Evolutionary conservation across 1,140 invertebrate species (phyloP).

Genomic region (Belonocnema kinseyi): DNA sequence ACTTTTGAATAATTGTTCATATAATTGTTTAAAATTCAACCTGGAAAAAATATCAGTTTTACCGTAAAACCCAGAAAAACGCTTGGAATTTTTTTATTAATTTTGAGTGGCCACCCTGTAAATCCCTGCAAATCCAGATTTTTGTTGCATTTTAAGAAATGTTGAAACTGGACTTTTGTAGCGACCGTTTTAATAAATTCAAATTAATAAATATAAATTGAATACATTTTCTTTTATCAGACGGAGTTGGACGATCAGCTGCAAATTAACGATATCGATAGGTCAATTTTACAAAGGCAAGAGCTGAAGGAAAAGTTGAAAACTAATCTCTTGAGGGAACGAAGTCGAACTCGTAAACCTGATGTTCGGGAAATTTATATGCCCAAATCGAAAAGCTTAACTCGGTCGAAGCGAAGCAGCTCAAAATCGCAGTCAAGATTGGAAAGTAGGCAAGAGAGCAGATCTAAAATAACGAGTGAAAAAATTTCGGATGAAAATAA

Average conservation of each 20-base stretch:
- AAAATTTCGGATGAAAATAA: conserved; percentile 35
- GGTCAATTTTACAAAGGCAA: conserved; percentile 9
- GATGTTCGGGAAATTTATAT: conserved; percentile 10
- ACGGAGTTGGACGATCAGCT: not conserved
- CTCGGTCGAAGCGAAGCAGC: not conserved
- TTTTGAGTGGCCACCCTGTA: too few relatives aligned
- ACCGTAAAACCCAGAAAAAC: too few relatives aligned
- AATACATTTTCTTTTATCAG: conserved; percentile 16
- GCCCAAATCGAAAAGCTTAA: conserved; percentile 5
- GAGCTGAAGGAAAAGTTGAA: conserved; percentile 13
- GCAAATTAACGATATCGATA: not conserved
- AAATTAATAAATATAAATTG: conserved; percentile 31
- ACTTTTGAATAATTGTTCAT: too few relatives aligned
- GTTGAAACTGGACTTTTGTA: too few relatives aligned
- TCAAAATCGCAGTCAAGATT: conserved; percentile 11
- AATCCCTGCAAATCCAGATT: too few relatives aligned
- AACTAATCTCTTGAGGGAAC: conserved; percentile 24
- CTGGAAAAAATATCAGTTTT: too few relatives aligned
- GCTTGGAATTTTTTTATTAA: too few relatives aligned
- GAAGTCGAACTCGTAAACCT: not conserved
- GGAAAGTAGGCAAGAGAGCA: conserved; percentile 29
- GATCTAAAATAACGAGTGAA: conserved; percentile 25
- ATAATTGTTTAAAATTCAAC: too few relatives aligned
- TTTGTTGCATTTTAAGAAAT: too few relatives aligned
- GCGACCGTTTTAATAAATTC: not conserved